Evolutionary conservation across 1,140 invertebrate species (phyloP), one percentile per base, ranked within the genome.

Genomic region (Bombyx mandarina): DNA sequence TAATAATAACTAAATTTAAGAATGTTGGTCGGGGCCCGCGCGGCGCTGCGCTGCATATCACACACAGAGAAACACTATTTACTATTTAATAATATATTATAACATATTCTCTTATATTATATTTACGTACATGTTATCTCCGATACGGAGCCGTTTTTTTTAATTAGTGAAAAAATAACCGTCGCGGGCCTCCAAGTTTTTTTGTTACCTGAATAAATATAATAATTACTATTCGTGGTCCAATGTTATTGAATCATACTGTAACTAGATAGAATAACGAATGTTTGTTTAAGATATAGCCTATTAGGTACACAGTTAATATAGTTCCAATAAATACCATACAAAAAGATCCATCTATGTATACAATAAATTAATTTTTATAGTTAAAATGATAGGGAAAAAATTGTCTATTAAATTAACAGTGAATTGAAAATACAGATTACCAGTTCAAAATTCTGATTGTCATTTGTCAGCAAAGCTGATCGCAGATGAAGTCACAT

Each of bases 181-280:
- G 71, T 73, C 72, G 76, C 65, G 71, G 63, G 63, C 71, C 76
- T 77, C 69, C 75, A 79, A 54, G n/a, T 52, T 56, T 82, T 86
- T 86, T 85, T 86, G 83, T 86, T 86, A 85, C 83, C 83, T 86
- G 83, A 86, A 77, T 84, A 81, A 83, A 82, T 85, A 79, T 51
- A 82, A 79, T 82, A 86, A 83, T 83, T 81, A 86, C 75, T 68
- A 86, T 85, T 74, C 82, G 83, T 82, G 83, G 83, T 86, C 83
- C 82, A 86, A 86, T 86, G 80, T 86, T 84, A 82, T 79, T 73
- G 79, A 85, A 82, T 82, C 83, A 82, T 86, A 76, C 81, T 84
- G 79, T 77, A 82, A 77, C 74, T 86, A 85, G 77, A 82, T 86
- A 86, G 83, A 69, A 65, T 69, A 73, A 78, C 79, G 66, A 71